Conservation (phyloP, 2,797 vertebrate genomes). For the Myripristis murdjan region DNA sequence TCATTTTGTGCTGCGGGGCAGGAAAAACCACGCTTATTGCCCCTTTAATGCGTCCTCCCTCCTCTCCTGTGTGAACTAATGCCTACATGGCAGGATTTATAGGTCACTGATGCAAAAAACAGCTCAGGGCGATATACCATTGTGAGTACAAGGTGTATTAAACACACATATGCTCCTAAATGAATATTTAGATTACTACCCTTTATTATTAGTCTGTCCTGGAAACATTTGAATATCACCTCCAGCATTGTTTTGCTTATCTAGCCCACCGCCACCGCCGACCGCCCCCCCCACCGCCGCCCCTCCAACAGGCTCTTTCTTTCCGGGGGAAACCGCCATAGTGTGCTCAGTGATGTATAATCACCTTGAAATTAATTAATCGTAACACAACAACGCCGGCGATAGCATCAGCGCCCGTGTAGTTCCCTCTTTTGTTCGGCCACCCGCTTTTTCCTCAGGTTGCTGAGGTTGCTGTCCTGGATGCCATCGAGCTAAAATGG, state of each 20-base stretch:
- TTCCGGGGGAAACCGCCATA: constrained; percentile 42
- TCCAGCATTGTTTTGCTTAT: constrained; percentile 84
- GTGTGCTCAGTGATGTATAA: constrained; percentile 82
- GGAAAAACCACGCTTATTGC: constrained; percentile 22
- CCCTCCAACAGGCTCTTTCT: constrained; percentile 26
- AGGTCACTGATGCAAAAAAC: constrained; percentile 78
- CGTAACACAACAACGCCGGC: constrained; percentile 79
- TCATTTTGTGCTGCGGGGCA: constrained; percentile 29
- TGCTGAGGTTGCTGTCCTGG: constrained; percentile 86
- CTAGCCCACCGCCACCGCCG: constrained; percentile 65
- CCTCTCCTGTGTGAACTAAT: too few relatives aligned
- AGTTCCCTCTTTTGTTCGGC: constrained; percentile 75
- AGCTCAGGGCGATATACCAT: constrained; percentile 64
- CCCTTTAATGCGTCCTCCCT: constrained; percentile 22
- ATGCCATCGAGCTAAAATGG: constrained; percentile 87
- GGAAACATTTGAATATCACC: constrained; percentile 85
- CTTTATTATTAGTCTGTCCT: constrained; percentile 78
- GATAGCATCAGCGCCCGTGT: constrained; percentile 81
- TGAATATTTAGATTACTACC: constrained; percentile 79
- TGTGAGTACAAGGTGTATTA: constrained; percentile 79
- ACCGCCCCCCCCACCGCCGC: constrained; percentile 25
- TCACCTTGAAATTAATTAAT: constrained; percentile 90
- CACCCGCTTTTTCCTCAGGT: constrained; percentile 73
- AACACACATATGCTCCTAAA: constrained; percentile 79
- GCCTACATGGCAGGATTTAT: constrained; percentile 66